Evolutionary conservation across 2,797 vertebrate species (phyloP), one percentile per base, ranked within the genome.

Genomic region (Clarias fuscus): DNA sequence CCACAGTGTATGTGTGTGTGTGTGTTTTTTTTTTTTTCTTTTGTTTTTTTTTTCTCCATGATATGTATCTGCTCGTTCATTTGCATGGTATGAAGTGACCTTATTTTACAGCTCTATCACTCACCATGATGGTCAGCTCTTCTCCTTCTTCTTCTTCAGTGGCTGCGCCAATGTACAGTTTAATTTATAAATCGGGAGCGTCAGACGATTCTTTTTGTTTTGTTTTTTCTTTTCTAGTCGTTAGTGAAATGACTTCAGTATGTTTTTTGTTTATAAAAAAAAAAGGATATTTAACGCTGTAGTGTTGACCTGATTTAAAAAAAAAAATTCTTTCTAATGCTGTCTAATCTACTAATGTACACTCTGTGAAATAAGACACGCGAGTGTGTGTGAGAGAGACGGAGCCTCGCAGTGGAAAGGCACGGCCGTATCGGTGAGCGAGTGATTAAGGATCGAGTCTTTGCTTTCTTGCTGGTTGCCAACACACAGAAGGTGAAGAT

Each of bases 81-180:
- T 81, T 89, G 84, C 83, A 86, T 91, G 77, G 91, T 93, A 91
- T 93, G 88, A 95, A 95, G 94, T 95, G 95, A 93, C 94, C 94
- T 95, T 95, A 95, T 88, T 80, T 83, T 62, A 48, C 85, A 86
- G 81, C 62, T 70, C 48, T 13, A 15, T 82, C 70, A 27, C 85
- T 58, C 71, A 30, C 62, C 78, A 43, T 8, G 15, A 43, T 8
- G 22, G 27, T 65, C 17, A 43, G 24, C n/a, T 75, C 1, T 5
- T 61, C 20, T 76, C 13, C 56, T 48, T 64, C 24, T 64, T 33
- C n/a, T 65, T 24, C n/a, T 79, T 20, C 2, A 56, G 71, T 27
- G 10, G 27, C 62, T n/a, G 61, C n/a, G 61, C 68, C 88, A 40
- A 86, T 92, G 87, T 92, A 85, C 71, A 76, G 79, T 67, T 65